Evolutionary conservation across 2,888 invertebrate genomes (phyloP), one percentile per base, ranked within the genome.

Genomic region (Neuroscelio doddi): DNA sequence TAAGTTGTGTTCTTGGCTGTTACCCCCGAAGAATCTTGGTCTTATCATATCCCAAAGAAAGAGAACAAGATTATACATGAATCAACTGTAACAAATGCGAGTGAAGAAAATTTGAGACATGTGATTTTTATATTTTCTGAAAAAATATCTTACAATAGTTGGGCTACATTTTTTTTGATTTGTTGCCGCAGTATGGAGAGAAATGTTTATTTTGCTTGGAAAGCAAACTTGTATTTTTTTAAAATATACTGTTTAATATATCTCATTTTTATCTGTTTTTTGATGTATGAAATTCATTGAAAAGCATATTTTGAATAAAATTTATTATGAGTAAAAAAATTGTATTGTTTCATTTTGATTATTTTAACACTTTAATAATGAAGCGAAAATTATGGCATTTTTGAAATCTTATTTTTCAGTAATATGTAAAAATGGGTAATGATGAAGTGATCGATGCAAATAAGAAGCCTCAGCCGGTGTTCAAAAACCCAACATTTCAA

Each of bases 401-500:
- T 5, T 3, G 21, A 21, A 2, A 21, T 21, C 21, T 21, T n/a
- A n/a, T n/a, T 34, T 69, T 57, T 41, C 12, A 72, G 64, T 49
- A 46, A 57, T 16, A 38, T 50, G 26, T 29, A 38, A 71, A 41
- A 14, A 82, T 83, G 82, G 82, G 79, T 36, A 81, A 66, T 55
- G 83, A 83, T 14, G 82, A 83, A 51, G 44, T 68, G 27, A 57
- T 64, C 1, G 82, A 83, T 50, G 45, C 69, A 17, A 76, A 70
- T 32, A 83, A 80, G 44, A 84, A 81, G 38, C 50, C 70, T 34
- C 75, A 71, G 30, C 78, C 79, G 1, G 44, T 76, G n/a, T 83
- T 80, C 46, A 84, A 84, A 53, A 81, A 80, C 56, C 67, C 77
- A 12, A 64, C 63, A 12, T 83, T 83, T 58, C 82, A 82, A 68